Conservation (phyloP, 2,888 invertebrate species). For the Drosophila buzzatii region DNA sequence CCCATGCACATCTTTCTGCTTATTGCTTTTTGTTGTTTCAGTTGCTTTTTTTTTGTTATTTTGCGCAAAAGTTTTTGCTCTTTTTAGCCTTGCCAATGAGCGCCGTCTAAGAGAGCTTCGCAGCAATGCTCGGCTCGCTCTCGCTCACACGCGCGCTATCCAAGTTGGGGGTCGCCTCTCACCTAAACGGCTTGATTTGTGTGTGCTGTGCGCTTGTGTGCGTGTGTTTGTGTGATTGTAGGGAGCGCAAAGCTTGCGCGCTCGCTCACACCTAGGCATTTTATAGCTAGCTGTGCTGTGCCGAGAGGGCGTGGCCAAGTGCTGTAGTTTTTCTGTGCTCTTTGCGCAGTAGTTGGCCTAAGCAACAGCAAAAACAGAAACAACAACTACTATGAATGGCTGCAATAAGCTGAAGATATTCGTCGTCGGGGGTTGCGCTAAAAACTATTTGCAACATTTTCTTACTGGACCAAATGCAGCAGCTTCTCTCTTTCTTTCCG, state of each 20-base stretch:
- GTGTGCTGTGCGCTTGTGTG: constrained; percentile 17
- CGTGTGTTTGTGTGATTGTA: constrained; percentile 31
- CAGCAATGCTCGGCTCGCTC: constrained; percentile 40
- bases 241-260: constrained; percentile 68
- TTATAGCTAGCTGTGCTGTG: constrained; percentile 39
- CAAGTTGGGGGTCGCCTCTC: constrained; percentile 27
- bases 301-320: constrained; percentile 69
- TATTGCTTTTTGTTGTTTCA: constrained; percentile 43
- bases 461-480: constrained; percentile 72
- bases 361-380: constrained; percentile 53
- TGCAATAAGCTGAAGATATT: constrained; percentile 64
- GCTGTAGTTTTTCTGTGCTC: constrained; percentile 73
- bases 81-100: constrained; percentile 58
- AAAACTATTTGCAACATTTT: constrained; percentile 77
- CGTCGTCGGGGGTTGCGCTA: constrained; percentile 61
- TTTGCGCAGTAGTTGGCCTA: constrained; percentile 72
- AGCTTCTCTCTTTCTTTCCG: constrained; percentile 65
- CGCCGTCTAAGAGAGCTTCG: constrained; percentile 57
- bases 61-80: constrained; percentile 53
- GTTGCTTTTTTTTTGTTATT: constrained; percentile 17
- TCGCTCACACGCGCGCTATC: constrained; percentile 15
- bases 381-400: constrained; percentile 56
- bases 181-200: constrained; percentile 29
- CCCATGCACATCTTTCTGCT: constrained; percentile 54
- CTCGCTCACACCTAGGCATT: constrained; percentile 58